Base-by-base conservation (phyloP, 2,888 invertebrate genomes). In the Andrena praecox region DNA sequence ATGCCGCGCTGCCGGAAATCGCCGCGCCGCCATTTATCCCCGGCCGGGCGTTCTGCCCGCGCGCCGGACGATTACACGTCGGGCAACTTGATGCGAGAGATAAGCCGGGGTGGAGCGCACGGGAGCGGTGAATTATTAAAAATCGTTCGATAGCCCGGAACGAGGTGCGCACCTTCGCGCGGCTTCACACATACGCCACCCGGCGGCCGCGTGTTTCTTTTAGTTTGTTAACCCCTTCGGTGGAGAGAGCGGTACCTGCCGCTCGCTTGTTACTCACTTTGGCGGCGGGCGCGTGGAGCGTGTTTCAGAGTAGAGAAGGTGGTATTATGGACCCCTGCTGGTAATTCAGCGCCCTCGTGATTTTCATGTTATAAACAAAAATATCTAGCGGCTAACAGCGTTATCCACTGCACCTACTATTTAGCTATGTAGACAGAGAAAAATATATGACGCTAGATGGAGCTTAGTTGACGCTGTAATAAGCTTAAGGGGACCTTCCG, bases 1-100 rank as follows among this genome's bases (percentile, higher is more conserved):
- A 77, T 79, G 67, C 60, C 35, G 50, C 56, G 50, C 63, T 79
- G 69, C 77, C 77, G 79, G 79, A 79, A 79, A 79, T 68, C 64
- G 59, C 77, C 35, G 27, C 56, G 59, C 2, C 64, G 63, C 69
- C 79, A 70, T 74, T 75, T 69, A 62, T 71, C 35, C 77, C 42
- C 42, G 42, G 42, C 42, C 42, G 42, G 42, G 42, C 42, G 42
- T 12, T 42, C 16, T 42, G 70, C 5, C 27, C 77, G 29, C 20
- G 35, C 60, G 27, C 20, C 3, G 16, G 50, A 50, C 33, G 64
- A 77, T 77, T 79, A 64, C 24, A 16, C 64, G 29, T 16, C 10
- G 4, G n/a, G 64, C 50, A 70, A 77, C 77, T 79, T 64, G 79
- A 70, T 79, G 42, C 2, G 33, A 5, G 48, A 27, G 64, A 79